Base-by-base conservation (phyloP, 2,888 invertebrate genomes). In the Agonopterix arenella region DNA sequence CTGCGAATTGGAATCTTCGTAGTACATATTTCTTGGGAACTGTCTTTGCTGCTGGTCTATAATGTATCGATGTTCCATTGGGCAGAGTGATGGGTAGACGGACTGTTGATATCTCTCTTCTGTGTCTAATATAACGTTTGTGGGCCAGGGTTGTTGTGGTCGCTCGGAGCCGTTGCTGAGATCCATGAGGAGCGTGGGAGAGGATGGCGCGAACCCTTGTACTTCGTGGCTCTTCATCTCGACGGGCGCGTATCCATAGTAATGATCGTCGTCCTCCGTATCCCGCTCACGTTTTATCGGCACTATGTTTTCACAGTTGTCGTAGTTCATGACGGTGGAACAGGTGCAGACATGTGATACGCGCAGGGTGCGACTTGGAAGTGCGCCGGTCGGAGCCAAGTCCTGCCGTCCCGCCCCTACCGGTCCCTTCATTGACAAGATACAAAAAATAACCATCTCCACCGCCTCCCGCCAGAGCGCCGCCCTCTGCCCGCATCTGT, bases 391-490 rank as follows among this genome's bases (percentile, higher is more conserved):
- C 66, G 73, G 76, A 75, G 76, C 67, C n/a, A 7, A 37, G 46
- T 73, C 57, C 58, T 55, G 57, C 51, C 66, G 70, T 68, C 64
- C 82, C 81, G 84, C 84, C 84, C 81, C 83, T 73, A 73, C 76
- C 76, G 81, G 82, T 80, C 80, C 83, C 81, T 86, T 85, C 84
- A 81, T 84, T 86, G 85, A 88, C 85, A 84, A 84, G 81, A 83
- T 70, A 85, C 79, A 88, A 88, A 86, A 86, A 85, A 83, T 74
- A 76, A 74, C 79, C 84, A 80, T 74, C 76, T 81, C 80, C 79
- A 76, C 66, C 63, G 73, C 76, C 78, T 74, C 77, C 78, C 52
- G 51, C 49, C 70, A 70, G 66, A 60, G 76, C 69, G 73, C 76
- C 82, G 77, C 82, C 84, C 75, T 76, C 79, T 69, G 66, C 73